Conservation (phyloP, 2,113 vertebrate genomes). For the Mirounga angustirostris region DNA sequence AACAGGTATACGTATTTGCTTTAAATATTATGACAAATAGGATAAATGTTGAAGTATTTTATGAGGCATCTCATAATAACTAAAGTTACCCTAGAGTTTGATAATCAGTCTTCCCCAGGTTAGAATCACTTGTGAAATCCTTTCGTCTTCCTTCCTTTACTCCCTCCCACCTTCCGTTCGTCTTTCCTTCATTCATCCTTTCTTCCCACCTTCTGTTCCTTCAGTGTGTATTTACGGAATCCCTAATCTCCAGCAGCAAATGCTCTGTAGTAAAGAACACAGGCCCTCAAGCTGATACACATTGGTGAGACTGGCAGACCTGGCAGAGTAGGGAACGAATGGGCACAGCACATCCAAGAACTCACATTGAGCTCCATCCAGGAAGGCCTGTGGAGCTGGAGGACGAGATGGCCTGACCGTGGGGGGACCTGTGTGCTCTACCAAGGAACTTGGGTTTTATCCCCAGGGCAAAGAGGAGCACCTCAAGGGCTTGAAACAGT, state of each 20-base stretch:
- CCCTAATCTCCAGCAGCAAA: background rate
- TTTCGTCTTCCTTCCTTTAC: background rate
- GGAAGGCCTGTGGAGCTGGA: background rate
- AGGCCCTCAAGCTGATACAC: background rate
- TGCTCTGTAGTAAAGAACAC: background rate
- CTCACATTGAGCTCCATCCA: background rate
- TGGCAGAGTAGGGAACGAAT: background rate
- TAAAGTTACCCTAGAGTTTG: background rate
- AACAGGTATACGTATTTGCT: background rate
- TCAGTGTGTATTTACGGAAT: background rate
- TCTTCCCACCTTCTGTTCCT: background rate
- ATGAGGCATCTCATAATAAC: background rate
- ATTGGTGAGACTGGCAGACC: no score
- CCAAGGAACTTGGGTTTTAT: background rate
- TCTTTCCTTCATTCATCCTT: background rate
- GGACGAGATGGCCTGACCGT: background rate
- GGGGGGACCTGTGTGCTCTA: accelerated
- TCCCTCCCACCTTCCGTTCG: background rate
- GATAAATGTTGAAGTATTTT: conserved; percentile 12
- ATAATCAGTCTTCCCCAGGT: background rate
- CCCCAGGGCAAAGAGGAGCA: background rate
- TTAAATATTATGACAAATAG: background rate
- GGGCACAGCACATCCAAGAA: background rate
- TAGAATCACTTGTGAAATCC: background rate
- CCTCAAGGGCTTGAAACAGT: background rate